These are phyloP conservation scores for Hirtodrosophila confusa DNA, from an alignment of 2,888 invertebrate species.

Conservation along the genomic window DNA sequence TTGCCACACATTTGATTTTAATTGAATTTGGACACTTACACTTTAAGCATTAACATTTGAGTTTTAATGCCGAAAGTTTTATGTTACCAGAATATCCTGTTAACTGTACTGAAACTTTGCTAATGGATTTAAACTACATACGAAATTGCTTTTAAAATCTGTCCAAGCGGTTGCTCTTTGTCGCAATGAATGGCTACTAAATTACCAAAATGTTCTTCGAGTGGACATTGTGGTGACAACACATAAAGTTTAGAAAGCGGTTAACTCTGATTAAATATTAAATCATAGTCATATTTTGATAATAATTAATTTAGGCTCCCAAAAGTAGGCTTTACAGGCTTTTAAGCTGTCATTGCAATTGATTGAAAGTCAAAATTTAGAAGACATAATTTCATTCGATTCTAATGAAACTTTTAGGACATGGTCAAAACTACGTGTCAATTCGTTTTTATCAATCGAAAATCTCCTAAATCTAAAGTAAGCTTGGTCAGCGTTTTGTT, in stretches of 20 bases:
- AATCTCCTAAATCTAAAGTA: no score
- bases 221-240: not conserved
- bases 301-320: no score
- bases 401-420: no score
- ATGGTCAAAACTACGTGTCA: no score
- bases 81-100: slow-evolving; percentile 20
- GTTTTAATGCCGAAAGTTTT: slow-evolving; percentile 50
- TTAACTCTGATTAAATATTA: not conserved
- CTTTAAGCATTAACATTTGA: slow-evolving; percentile 41
- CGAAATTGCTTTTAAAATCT: slow-evolving; percentile 27
- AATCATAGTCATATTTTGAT: not conserved
- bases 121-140: slow-evolving; percentile 47
- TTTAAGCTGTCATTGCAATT: no score
- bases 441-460: no score
- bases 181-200: slow-evolving; percentile 19
- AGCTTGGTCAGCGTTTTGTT: no score
- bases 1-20: slow-evolving; percentile 48
- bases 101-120: slow-evolving; percentile 36
- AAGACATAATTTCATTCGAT: no score
- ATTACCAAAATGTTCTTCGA: not conserved
- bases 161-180: slow-evolving; percentile 30
- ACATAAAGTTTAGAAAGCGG: not conserved
- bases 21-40: slow-evolving; percentile 55
- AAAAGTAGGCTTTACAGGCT: no score
- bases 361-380: no score